Percentiles rank a stretch among this genome's conserved stretches.
Evolutionary conservation across 2,113 vertebrate species (phyloP).

Genomic region (Python bivittatus): DNA sequence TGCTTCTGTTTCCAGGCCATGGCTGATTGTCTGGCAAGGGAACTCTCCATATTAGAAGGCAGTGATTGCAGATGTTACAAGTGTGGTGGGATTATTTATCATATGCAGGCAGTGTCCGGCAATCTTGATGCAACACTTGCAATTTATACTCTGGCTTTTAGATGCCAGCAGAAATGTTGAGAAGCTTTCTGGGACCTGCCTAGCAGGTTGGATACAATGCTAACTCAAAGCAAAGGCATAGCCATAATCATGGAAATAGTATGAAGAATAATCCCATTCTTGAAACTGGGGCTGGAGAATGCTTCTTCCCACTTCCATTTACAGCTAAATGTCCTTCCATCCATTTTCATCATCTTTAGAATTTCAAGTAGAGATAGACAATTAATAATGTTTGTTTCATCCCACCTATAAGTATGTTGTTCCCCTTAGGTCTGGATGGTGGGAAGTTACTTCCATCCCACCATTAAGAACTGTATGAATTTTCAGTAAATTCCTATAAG

Average conservation of each 20-base stretch:
- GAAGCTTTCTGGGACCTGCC: neutral
- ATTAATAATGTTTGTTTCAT: neutral
- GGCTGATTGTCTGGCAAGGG: neutral
- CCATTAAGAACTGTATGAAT: neutral
- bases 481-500: neutral
- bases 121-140: neutral
- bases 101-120: neutral
- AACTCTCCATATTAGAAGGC: neutral
- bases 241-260: neutral
- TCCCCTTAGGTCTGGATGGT: neutral
- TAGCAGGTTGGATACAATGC: neutral
- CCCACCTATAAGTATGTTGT: neutral
- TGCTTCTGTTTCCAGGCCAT: neutral
- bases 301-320: neutral
- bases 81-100: neutral
- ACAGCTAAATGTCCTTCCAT: neutral
- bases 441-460: neutral
- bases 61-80: neutral
- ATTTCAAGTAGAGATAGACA: neutral
- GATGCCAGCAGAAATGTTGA: neutral
- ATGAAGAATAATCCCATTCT: neutral
- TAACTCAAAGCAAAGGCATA: neutral
- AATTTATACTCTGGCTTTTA: neutral
- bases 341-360: neutral
- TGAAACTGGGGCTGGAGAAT: neutral